Conservation (phyloP, 1,140 invertebrate genomes). For the Heterodera schachtii region DNA sequence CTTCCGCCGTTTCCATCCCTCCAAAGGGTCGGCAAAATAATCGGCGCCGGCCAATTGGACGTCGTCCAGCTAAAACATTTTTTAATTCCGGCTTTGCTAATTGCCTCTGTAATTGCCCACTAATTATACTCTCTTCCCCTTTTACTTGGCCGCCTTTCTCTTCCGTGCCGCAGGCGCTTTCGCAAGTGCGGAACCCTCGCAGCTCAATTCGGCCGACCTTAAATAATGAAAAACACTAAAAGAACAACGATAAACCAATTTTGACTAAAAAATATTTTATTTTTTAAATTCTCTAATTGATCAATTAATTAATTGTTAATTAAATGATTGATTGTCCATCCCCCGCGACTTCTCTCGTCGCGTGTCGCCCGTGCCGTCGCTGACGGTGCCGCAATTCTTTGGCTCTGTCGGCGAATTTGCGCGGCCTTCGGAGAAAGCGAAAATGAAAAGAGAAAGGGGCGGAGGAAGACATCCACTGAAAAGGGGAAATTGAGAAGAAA, state of each 20-base stretch:
- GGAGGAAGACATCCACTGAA: conserved; percentile 7
- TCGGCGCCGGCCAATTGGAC: background rate
- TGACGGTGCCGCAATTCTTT: conserved; percentile 12
- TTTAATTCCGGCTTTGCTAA: background rate
- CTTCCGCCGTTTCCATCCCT: background rate
- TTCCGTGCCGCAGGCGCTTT: background rate
- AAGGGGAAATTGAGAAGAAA: background rate
- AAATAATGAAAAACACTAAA: background rate
- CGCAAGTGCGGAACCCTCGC: conserved; percentile 9
- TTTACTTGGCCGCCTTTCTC: background rate
- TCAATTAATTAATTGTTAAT: no score
- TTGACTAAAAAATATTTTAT: background rate
- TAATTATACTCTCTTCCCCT: background rate
- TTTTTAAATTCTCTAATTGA: background rate
- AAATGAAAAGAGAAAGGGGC: conserved; percentile 34
- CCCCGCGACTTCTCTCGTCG: conserved; percentile 24
- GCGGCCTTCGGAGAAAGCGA: conserved; percentile 28
- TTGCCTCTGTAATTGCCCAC: background rate
- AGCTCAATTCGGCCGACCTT: conserved; percentile 25
- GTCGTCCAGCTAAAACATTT: background rate
- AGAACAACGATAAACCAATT: background rate
- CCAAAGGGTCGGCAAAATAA: background rate
- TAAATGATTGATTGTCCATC: background rate
- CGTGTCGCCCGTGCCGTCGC: conserved; percentile 27
- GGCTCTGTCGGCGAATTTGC: conserved; percentile 13